Evolutionary conservation across 2,797 vertebrate species (phyloP).

Genomic region (Sebastes goodei): DNA sequence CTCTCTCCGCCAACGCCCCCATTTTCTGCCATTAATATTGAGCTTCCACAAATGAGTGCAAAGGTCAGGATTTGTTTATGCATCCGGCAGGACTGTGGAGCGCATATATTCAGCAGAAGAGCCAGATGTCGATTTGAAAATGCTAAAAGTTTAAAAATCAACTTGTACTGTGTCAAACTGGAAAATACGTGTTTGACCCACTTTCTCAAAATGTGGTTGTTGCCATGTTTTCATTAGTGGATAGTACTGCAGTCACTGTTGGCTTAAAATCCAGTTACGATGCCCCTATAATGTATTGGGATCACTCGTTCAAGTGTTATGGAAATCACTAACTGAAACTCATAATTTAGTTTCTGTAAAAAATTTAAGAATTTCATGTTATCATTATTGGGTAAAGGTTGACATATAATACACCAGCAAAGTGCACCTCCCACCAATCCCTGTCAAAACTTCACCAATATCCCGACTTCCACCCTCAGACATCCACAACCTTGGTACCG

Average conservation of each 20-base stretch:
- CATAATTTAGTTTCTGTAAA: background rate
- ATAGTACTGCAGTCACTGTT: background rate
- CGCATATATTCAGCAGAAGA: conserved; percentile 16
- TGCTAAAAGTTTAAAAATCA: conserved; percentile 31
- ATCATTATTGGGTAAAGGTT: background rate
- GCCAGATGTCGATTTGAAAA: conserved; percentile 40
- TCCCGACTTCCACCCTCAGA: background rate
- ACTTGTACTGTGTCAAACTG: conserved; percentile 6
- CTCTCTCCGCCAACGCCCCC: conserved; percentile 2
- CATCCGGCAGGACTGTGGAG: conserved; percentile 8
- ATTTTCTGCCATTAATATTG: conserved; percentile 28
- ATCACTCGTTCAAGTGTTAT: background rate
- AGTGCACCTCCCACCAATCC: background rate
- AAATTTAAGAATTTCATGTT: background rate
- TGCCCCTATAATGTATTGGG: background rate
- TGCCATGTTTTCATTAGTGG: background rate
- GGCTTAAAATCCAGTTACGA: background rate
- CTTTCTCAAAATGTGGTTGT: background rate
- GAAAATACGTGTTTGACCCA: conserved; percentile 12
- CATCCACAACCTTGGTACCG: background rate
- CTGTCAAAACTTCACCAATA: background rate
- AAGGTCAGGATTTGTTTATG: conserved; percentile 67
- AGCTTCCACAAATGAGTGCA: conserved; percentile 50
- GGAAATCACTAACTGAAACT: background rate
- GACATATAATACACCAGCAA: background rate